phyloP scores from a whole-genome alignment of 2,888 invertebrate genomes.

The Dynastes maya region DNA sequence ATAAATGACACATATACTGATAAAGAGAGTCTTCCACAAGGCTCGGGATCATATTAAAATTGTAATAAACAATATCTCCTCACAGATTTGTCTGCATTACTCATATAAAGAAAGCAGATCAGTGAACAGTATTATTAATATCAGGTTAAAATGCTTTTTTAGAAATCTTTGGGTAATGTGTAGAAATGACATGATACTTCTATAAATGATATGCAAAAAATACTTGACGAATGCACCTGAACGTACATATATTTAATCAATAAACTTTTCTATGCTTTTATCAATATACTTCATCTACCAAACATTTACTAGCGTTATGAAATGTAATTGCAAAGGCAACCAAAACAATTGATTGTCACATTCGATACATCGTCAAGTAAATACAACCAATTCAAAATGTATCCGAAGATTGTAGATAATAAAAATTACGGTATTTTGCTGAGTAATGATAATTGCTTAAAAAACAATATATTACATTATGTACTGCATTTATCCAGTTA shows the following conservation, averaged over 20 bases:
- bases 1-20: no score
- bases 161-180: no score
- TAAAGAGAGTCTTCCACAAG: no score
- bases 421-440: conserved; percentile 47
- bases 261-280: neutral
- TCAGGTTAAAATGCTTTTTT: no score
- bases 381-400: neutral
- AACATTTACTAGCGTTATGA: neutral
- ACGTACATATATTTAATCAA: conserved; percentile 8
- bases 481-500: conserved; percentile 44
- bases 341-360: conserved; percentile 38
- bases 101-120: no score
- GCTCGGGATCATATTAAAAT: no score
- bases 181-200: no score
- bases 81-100: no score
- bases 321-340: conserved; percentile 41
- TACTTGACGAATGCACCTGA: no score
- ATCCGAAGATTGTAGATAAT: conserved; percentile 41
- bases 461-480: conserved; percentile 51
- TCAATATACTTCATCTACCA: neutral
- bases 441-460: conserved; percentile 36
- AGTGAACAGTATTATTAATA: no score
- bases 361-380: neutral
- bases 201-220: no score
- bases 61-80: no score